These are phyloP conservation scores for Dromius quadrimaculatus DNA, from an alignment of 2,888 invertebrate species.

Conservation along the genomic window DNA sequence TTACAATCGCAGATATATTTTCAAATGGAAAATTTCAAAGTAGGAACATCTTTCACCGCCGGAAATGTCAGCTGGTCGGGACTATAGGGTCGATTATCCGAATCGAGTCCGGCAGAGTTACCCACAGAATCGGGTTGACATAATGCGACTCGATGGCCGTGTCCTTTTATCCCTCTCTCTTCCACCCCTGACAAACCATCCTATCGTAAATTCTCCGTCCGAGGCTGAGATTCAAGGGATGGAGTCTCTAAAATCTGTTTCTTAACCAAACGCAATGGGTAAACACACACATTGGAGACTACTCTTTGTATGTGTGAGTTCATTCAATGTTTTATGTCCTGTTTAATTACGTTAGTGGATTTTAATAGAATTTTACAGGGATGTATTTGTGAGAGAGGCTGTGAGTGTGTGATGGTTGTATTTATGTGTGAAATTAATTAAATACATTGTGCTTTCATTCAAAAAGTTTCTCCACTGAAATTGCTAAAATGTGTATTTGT, in stretches of 20 bases:
- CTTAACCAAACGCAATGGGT: not conserved
- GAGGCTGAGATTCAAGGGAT: not conserved
- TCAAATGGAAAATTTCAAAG: too few relatives aligned
- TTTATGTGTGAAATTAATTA: not conserved
- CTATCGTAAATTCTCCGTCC: not conserved
- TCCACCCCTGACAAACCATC: not conserved
- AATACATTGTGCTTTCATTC: constrained; percentile 1
- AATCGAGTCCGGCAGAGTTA: constrained; percentile 1
- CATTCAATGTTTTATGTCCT: constrained; percentile 4
- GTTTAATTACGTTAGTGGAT: constrained; percentile 11
- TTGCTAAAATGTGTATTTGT: not conserved
- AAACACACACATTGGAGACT: not conserved
- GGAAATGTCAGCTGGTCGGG: constrained; percentile 29
- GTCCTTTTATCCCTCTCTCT: not conserved
- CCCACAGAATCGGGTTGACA: constrained; percentile 41
- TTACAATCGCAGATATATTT: too few relatives aligned
- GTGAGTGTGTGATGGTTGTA: not conserved
- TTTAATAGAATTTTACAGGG: constrained; percentile 6
- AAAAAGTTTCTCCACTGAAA: not conserved
- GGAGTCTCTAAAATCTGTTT: not conserved
- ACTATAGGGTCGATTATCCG: constrained; percentile 21
- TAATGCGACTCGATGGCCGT: constrained; percentile 44
- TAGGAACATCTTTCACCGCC: not conserved
- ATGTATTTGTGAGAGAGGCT: not conserved
- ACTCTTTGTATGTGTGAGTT: not conserved